Percentiles rank a stretch among this genome's conserved stretches.
Conservation (phyloP, 92 coral and sea anemone genomes). For the Phenganax stokvisi region DNA sequence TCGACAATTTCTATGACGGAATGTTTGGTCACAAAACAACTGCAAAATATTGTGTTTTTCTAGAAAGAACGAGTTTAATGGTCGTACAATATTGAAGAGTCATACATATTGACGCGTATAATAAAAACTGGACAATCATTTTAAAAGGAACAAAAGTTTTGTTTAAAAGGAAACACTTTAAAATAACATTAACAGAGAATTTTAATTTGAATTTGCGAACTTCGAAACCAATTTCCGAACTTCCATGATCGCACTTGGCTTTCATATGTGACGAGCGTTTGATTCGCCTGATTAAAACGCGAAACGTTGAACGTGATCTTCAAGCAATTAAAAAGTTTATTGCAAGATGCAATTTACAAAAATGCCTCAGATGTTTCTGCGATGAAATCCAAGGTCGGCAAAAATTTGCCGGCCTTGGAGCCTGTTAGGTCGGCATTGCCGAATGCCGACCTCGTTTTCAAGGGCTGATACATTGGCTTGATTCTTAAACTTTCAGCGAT, state of each 20-base stretch:
- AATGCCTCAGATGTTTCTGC: background rate
- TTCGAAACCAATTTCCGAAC: too few species aligned
- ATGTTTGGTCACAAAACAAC: background rate
- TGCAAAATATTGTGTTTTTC: background rate
- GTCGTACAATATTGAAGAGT: background rate
- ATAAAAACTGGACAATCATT: background rate
- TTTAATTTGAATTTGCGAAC: background rate
- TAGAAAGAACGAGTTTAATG: background rate
- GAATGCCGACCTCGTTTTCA: background rate
- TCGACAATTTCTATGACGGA: conserved; percentile 1
- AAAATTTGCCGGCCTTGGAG: background rate
- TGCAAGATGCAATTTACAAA: background rate
- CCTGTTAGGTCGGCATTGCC: too few species aligned
- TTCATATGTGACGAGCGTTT: too few species aligned
- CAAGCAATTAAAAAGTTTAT: background rate
- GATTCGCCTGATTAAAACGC: too few species aligned
- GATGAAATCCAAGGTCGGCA: background rate
- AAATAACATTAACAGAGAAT: too few species aligned
- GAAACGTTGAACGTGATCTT: background rate
- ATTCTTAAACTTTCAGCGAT: background rate
- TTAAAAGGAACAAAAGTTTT: too few species aligned
- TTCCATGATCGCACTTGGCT: too few species aligned
- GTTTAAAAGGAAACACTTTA: background rate
- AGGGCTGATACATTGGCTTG: background rate
- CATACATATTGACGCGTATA: background rate